These are phyloP conservation scores for Virgularia gustaviana DNA, from an alignment of 92 coral and sea anemone genomes.

Conservation along the genomic window DNA sequence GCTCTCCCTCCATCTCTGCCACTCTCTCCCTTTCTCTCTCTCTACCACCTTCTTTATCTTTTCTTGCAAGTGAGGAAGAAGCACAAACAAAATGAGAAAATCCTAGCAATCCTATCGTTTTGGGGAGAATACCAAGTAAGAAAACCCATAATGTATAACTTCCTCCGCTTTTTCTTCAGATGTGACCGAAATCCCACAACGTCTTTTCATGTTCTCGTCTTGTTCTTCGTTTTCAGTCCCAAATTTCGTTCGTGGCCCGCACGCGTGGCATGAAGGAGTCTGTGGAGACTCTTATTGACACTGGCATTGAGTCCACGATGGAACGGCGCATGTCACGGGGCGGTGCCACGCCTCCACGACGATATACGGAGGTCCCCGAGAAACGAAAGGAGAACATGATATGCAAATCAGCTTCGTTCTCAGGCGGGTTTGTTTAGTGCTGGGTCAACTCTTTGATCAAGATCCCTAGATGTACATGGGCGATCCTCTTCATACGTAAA, in stretches of 20 bases:
- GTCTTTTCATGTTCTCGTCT: background rate
- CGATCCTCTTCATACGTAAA: too few relatives aligned
- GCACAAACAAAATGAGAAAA: constrained; percentile 56
- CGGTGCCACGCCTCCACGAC: background rate
- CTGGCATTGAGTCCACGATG: constrained; percentile 13
- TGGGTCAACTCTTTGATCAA: too few relatives aligned
- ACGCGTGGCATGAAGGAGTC: constrained; percentile 38
- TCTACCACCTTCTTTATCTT: background rate
- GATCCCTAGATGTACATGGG: too few relatives aligned
- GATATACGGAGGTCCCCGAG: background rate
- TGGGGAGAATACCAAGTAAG: constrained; percentile 96
- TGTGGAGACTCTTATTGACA: background rate
- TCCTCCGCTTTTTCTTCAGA: background rate
- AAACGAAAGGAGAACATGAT: background rate
- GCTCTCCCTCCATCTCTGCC: background rate
- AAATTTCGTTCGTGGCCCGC: constrained; percentile 26
- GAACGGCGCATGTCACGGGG: constrained; percentile 7
- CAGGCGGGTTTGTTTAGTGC: too few relatives aligned
- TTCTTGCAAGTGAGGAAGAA: constrained; percentile 62
- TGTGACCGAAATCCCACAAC: background rate
- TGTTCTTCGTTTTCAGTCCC: constrained; percentile 10
- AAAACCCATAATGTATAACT: background rate
- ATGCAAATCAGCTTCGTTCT: constrained; percentile 3
- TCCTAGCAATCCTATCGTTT: constrained; percentile 63
- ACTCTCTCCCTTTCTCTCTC: background rate